Conservation (phyloP, 2,888 invertebrate genomes). For the Leptinotarsa peninsularis region DNA sequence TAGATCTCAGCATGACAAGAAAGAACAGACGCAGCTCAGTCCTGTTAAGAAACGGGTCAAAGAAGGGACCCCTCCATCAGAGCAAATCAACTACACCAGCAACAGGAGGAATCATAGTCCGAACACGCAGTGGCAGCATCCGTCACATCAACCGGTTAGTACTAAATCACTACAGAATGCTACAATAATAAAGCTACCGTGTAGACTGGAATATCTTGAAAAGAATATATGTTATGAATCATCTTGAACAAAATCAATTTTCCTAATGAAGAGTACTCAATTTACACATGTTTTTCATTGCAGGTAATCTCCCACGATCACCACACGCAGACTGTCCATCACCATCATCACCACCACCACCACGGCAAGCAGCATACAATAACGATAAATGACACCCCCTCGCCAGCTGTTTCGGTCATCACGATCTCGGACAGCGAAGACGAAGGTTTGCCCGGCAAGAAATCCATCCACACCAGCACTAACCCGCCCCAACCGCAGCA, state of each 20-base stretch:
- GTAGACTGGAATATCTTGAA: no score
- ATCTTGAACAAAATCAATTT: no score
- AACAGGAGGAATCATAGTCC: conserved; percentile 62
- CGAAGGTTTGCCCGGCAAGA: conserved; percentile 70
- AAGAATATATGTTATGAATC: no score
- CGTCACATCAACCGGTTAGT: conserved; percentile 59
- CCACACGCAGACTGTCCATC: conserved; percentile 52
- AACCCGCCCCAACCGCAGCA: conserved; percentile 38
- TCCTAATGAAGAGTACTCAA: no score
- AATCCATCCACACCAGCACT: conserved; percentile 49
- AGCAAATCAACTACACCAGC: conserved; percentile 57
- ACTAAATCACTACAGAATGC: background rate
- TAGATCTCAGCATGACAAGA: conserved; percentile 75
- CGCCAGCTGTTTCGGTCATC: conserved; percentile 94
- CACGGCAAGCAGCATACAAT: conserved; percentile 82
- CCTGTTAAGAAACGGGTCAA: conserved; percentile 98
- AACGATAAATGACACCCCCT: conserved; percentile 95
- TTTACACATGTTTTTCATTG: conserved; percentile 5
- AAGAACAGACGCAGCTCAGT: conserved; percentile 89
- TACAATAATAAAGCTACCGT: no score
- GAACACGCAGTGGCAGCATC: conserved; percentile 66
- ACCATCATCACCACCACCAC: conserved; percentile 54
- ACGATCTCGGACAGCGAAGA: conserved; percentile 97
- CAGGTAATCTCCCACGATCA: conserved; percentile 53
- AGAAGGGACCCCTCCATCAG: conserved; percentile 90